Conservation (phyloP, 2,888 invertebrate genomes). For the Rutpela maculata region DNA sequence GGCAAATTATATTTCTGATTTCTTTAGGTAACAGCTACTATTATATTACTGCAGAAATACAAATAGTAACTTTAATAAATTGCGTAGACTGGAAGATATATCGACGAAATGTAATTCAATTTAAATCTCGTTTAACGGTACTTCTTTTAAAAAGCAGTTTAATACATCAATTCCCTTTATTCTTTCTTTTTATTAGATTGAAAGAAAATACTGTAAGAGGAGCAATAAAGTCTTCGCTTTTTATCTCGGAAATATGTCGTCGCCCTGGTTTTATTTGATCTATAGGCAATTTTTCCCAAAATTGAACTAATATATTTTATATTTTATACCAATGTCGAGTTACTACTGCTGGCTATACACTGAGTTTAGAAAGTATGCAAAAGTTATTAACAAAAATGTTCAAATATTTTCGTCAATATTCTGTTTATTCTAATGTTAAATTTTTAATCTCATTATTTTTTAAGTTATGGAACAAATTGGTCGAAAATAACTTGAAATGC, state of each 20-base stretch:
- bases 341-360: too few relatives aligned
- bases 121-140: slow-evolving; percentile 1
- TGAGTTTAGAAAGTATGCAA: too few relatives aligned
- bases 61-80: not conserved
- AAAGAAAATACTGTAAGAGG: not conserved
- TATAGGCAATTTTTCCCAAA: not conserved
- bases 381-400: too few relatives aligned
- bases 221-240: not conserved
- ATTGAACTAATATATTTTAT: not conserved
- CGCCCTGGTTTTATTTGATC: not conserved
- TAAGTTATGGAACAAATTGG: too few relatives aligned
- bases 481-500: too few relatives aligned
- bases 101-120: not conserved
- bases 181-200: not conserved
- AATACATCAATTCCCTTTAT: not conserved
- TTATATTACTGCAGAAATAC: not conserved
- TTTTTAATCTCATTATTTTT: too few relatives aligned
- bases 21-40: not conserved
- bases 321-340: too few relatives aligned
- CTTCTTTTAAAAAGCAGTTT: not conserved
- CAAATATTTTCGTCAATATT: too few relatives aligned
- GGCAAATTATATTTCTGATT: not conserved
- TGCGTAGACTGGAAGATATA: not conserved
- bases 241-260: not conserved
- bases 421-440: too few relatives aligned